Conservation (phyloP, 2,113 vertebrate genomes). For the Callipepla squamata region DNA sequence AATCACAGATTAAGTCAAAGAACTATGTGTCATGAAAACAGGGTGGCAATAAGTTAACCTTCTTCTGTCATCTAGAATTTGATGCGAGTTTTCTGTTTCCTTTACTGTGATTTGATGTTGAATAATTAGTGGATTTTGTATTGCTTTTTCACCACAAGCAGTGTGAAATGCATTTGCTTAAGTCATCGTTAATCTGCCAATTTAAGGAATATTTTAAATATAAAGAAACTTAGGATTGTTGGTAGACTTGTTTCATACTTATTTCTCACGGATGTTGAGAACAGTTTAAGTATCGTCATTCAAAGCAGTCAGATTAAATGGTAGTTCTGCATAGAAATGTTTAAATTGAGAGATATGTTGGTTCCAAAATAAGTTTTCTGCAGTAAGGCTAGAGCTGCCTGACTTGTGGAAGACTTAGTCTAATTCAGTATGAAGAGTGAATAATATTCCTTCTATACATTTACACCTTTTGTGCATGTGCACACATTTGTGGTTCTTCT, state of each 20-base stretch:
- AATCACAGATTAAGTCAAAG: neutral
- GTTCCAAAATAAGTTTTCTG: neutral
- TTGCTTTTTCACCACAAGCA: neutral
- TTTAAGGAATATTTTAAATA: neutral
- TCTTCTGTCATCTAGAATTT: neutral
- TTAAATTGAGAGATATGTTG: neutral
- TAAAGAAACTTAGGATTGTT: neutral
- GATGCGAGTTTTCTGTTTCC: neutral
- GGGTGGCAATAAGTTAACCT: neutral
- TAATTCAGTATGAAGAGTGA: neutral
- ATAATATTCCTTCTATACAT: neutral
- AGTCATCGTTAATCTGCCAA: neutral
- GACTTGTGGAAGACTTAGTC: neutral
- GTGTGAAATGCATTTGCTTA: neutral
- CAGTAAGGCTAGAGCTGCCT: neutral
- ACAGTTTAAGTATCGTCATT: neutral
- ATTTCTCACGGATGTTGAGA: neutral
- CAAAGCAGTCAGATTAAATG: neutral
- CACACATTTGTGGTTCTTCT: neutral
- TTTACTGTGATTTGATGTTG: neutral
- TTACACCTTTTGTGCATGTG: neutral
- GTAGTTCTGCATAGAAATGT: neutral
- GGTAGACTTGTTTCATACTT: neutral
- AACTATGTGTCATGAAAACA: neutral
- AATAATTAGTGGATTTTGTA: neutral